Percentiles rank a stretch among this genome's conserved stretches.
Conservation (phyloP, 2,888 invertebrate species). For the Byasa hedistus region DNA sequence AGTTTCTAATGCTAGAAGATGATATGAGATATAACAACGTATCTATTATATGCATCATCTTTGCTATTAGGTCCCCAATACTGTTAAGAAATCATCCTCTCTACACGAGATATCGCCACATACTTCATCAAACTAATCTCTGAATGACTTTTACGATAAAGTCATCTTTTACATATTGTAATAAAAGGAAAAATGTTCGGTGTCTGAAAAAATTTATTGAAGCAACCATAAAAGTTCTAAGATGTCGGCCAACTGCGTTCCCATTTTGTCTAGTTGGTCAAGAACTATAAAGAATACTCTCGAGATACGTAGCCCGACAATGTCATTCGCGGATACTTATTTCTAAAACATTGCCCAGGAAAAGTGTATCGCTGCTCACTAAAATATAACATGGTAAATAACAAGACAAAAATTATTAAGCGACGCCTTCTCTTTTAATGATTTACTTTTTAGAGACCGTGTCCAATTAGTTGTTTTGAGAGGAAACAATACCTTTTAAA, state of each 20-base stretch:
- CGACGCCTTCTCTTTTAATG: slow-evolving; percentile 9
- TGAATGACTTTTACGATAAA: slow-evolving; percentile 48
- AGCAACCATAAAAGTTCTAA: slow-evolving; percentile 22
- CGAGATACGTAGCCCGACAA: slow-evolving; percentile 30
- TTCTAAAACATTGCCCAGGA: slow-evolving; percentile 18
- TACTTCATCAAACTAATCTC: slow-evolving; percentile 48
- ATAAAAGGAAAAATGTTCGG: neutral
- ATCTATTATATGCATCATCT: no score
- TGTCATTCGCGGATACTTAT: slow-evolving; percentile 31
- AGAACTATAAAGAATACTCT: slow-evolving; percentile 33
- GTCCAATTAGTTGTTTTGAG: slow-evolving; percentile 26
- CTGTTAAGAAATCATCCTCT: neutral
- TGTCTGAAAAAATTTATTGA: slow-evolving; percentile 33
- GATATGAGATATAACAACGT: no score
- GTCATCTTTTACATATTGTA: slow-evolving; percentile 24
- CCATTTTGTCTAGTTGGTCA: slow-evolving; percentile 34
- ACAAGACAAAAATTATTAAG: slow-evolving; percentile 15
- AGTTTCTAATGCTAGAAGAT: no score
- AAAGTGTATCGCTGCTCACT: slow-evolving; percentile 7
- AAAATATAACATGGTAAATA: slow-evolving; percentile 2
- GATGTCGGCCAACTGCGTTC: slow-evolving; percentile 33
- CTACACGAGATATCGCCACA: neutral
- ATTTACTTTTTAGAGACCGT: slow-evolving; percentile 24
- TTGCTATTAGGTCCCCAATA: neutral
- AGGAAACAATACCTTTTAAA: slow-evolving; percentile 17